phyloP scores from a whole-genome alignment of 2,797 vertebrate genomes.

The Gymnodraco acuticeps region DNA sequence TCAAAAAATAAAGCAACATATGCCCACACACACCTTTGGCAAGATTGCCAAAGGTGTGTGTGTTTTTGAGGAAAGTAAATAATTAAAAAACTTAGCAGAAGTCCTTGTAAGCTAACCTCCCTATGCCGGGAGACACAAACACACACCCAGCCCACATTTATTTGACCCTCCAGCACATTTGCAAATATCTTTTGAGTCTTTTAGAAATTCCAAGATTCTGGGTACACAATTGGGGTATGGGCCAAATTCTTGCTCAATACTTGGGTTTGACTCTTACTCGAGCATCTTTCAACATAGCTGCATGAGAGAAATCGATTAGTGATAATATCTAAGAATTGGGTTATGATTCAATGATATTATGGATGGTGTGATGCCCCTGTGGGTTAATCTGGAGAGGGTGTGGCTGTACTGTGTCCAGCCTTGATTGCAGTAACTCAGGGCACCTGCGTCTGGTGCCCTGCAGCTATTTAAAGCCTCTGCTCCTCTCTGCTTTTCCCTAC shows the following conservation, averaged over 20 bases:
- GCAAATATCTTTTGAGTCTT: slow-evolving; percentile 31
- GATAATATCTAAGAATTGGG: too few species aligned
- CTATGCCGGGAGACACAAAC: background rate
- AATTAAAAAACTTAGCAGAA: slow-evolving; percentile 58
- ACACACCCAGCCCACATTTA: slow-evolving; percentile 4
- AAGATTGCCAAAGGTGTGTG: slow-evolving; percentile 9
- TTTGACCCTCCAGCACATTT: slow-evolving; percentile 21
- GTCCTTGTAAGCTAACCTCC: slow-evolving; percentile 29
- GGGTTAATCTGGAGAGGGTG: too few species aligned
- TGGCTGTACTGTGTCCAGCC: too few species aligned
- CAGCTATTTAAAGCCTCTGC: too few species aligned
- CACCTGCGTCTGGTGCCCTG: too few species aligned
- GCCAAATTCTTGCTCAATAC: background rate
- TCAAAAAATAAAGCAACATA: slow-evolving; percentile 7
- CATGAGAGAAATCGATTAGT: too few species aligned
- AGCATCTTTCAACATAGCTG: background rate
- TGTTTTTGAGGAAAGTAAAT: slow-evolving; percentile 53
- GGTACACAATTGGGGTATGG: background rate
- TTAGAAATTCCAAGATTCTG: background rate
- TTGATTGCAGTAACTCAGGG: too few species aligned
- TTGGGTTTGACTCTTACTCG: background rate
- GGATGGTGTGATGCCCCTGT: too few species aligned
- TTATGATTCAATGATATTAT: too few species aligned
- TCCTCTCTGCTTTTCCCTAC: too few species aligned
- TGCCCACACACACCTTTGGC: slow-evolving; percentile 4